Evolutionary conservation across 2,888 invertebrate species (phyloP), one percentile per base, ranked within the genome.

Genomic region (Camptogramma bilineatum): DNA sequence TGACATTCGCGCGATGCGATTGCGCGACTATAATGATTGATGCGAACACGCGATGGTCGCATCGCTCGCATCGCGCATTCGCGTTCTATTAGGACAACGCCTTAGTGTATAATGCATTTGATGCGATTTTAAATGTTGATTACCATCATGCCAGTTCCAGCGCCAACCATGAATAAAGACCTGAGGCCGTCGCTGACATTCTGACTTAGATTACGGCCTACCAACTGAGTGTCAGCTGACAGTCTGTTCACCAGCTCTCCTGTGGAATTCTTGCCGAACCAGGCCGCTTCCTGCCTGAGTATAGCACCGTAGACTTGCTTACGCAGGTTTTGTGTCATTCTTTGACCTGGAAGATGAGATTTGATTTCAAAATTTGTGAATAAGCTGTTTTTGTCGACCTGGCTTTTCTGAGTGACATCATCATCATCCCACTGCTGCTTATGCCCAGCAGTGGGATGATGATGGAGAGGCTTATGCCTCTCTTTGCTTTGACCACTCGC

Each of bases 111-210:
- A 10, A 3, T 39, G 13, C 7, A 17, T 7, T 16, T 44, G 5
- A 3, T 17, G 17, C 1, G 8, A 16, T 44, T 3, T 39, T 3
- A 42, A 42, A 16, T 44, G 16, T 4, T 17, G 52, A 74, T 84
- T 88, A 98, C 97, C 99, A 99, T 99, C 97, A 99, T 98, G 24
- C 97, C 96, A 42, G 98, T 96, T 0, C 99, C 98, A 48, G 97
- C 97, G 24, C 95, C 86, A 8, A 97, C 97, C 96, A 98, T 98
- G 65, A 98, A 96, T 2, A 96, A 83, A 0, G 98, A 97, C 52
- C 99, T 93, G 19, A 99, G 87, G 0, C 99, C 99, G 91, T 99
- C 99, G 1, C 98, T 98, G 63, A 99, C 95, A 89, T 99, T 99
- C 82, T 96, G 96, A 58, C 98, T 99, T 0, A 99, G 94, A 42